Evolutionary conservation across 1,140 invertebrate species (phyloP).

Genomic region (Octopus sinensis): DNA sequence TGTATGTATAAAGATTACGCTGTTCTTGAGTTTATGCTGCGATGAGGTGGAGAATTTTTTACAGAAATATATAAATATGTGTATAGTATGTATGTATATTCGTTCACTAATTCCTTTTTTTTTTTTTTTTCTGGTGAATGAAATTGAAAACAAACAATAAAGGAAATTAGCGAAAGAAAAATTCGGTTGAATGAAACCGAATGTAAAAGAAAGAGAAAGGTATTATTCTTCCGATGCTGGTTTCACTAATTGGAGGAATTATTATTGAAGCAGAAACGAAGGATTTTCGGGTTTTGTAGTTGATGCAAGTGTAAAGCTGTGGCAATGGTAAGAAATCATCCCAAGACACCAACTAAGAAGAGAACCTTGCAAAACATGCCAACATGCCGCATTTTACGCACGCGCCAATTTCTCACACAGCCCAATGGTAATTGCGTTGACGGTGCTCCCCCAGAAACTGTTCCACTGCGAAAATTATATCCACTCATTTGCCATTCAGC

Average conservation of each 20-base stretch:
- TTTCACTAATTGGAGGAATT: neutral
- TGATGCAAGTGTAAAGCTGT: neutral
- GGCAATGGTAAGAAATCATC: neutral
- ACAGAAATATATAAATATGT: constrained; percentile 1
- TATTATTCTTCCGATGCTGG: neutral
- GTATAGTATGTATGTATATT: neutral
- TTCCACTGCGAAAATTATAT: no score
- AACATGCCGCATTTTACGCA: constrained; percentile 7
- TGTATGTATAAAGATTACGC: no score
- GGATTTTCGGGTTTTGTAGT: neutral
- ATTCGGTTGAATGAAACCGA: neutral
- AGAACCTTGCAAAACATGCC: neutral
- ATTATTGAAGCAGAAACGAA: neutral
- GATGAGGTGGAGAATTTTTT: neutral
- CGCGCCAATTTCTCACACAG: neutral
- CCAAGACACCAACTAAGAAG: neutral
- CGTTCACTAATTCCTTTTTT: no score
- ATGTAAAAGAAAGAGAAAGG: neutral
- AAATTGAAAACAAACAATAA: no score
- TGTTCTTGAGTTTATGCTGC: neutral
- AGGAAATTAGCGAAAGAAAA: no score
- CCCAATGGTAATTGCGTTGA: no score
- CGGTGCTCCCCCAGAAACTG: no score
- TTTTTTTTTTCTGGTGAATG: no score
- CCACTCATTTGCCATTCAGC: no score